These are phyloP conservation scores for Otocyon megalotis DNA, from an alignment of 2,113 vertebrate genomes.

Conservation along the genomic window DNA sequence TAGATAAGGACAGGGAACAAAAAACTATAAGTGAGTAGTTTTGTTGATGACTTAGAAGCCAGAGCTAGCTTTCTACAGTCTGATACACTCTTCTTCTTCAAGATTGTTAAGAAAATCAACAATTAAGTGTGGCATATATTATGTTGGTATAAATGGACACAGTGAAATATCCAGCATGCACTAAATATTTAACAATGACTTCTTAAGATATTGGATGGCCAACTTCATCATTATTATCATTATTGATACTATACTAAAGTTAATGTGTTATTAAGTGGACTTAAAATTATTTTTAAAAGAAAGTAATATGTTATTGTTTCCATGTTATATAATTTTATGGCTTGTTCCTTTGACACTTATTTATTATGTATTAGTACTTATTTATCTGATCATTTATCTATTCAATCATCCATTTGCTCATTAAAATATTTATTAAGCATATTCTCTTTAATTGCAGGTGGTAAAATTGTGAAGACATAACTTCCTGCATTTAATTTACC, in stretches of 20 bases:
- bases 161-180: too few relatives aligned
- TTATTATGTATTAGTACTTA: constrained; percentile 8
- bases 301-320: neutral
- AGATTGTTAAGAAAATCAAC: neutral
- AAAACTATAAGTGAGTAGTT: neutral
- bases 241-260: constrained; percentile 8
- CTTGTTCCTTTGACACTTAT: neutral
- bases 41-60: neutral
- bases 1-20: neutral
- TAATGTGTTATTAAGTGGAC: constrained; percentile 11
- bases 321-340: neutral
- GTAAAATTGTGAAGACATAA: neutral
- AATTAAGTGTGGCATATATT: neutral
- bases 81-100: neutral
- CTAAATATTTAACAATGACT: neutral
- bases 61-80: neutral
- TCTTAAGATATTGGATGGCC: neutral
- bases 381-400: neutral
- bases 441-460: neutral
- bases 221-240: constrained; percentile 16
- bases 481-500: neutral
- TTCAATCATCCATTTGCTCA: neutral
- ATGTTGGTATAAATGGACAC: neutral
- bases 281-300: neutral
- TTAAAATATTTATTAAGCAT: neutral